Percentiles rank a stretch among this genome's conserved stretches.
These are phyloP conservation scores for Dorcus parallelipipedus DNA, from an alignment of 2,888 invertebrate genomes.

Conservation along the genomic window DNA sequence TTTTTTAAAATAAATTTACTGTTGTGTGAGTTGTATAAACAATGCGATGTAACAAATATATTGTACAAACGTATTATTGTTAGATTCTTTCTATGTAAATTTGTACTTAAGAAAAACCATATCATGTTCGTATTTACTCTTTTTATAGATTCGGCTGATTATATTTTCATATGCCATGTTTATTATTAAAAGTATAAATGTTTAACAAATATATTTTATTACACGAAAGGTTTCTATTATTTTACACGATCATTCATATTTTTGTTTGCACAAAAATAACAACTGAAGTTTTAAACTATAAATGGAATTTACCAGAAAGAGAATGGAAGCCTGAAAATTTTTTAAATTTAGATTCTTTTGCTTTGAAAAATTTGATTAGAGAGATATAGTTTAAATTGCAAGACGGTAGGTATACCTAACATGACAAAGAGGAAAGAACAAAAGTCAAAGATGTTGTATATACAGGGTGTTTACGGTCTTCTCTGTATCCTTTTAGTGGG, in stretches of 20 bases:
- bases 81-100: slow-evolving; percentile 16
- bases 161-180: slow-evolving; percentile 17
- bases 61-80: slow-evolving; percentile 12
- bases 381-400: too few relatives aligned
- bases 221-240: slow-evolving; percentile 1
- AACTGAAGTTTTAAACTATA: background rate
- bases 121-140: slow-evolving; percentile 8
- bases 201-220: slow-evolving; percentile 17
- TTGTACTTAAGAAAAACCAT: slow-evolving; percentile 16
- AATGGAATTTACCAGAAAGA: too few relatives aligned
- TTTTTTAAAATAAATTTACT: slow-evolving; percentile 4
- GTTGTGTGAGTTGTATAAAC: background rate
- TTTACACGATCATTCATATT: too few relatives aligned
- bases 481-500: too few relatives aligned
- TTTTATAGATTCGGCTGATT: slow-evolving; percentile 11
- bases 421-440: too few relatives aligned
- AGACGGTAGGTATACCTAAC: too few relatives aligned
- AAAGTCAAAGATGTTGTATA: too few relatives aligned
- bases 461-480: too few relatives aligned
- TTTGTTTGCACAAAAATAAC: too few relatives aligned
- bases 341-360: too few relatives aligned
- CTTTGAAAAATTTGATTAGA: too few relatives aligned
- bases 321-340: too few relatives aligned
- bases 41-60: slow-evolving; percentile 6
- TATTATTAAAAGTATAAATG: slow-evolving; percentile 12